Percentiles rank a stretch among this genome's conserved stretches.
Conservation (phyloP, 2,797 vertebrate species). For the Furcifer pardalis region DNA sequence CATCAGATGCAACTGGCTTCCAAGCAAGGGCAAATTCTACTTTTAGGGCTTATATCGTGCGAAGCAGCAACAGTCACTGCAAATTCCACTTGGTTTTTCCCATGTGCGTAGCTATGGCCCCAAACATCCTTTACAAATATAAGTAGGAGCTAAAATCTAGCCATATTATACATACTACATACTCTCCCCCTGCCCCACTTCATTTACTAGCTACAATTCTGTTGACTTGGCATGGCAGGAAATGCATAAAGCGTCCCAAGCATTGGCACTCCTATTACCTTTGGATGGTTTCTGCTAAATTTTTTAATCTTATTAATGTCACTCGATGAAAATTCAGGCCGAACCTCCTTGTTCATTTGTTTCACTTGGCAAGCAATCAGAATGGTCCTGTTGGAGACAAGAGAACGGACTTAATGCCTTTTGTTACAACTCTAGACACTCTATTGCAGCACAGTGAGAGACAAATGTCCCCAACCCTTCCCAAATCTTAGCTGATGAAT, state of each 20-base stretch:
- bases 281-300: conserved; percentile 87
- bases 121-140: not conserved
- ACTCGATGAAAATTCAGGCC: conserved; percentile 84
- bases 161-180: not conserved
- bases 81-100: not conserved
- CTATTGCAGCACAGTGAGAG: not conserved
- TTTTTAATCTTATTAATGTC: conserved; percentile 94
- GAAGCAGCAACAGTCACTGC: too few species aligned
- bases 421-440: not conserved
- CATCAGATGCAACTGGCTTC: too few species aligned
- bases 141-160: not conserved
- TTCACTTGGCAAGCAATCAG: conserved; percentile 94
- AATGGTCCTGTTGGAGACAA: conserved; percentile 83
- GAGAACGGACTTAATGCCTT: not conserved
- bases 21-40: too few species aligned
- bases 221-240: too few species aligned
- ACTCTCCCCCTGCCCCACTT: too few species aligned
- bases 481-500: not conserved
- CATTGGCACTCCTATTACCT: conserved; percentile 70
- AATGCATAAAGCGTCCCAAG: too few species aligned
- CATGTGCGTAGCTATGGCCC: not conserved
- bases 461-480: too few species aligned
- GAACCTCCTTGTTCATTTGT: conserved; percentile 91
- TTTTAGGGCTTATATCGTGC: too few species aligned
- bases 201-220: too few species aligned